phyloP scores from a whole-genome alignment of 2,797 vertebrate genomes.

The Lophura swinhoii region DNA sequence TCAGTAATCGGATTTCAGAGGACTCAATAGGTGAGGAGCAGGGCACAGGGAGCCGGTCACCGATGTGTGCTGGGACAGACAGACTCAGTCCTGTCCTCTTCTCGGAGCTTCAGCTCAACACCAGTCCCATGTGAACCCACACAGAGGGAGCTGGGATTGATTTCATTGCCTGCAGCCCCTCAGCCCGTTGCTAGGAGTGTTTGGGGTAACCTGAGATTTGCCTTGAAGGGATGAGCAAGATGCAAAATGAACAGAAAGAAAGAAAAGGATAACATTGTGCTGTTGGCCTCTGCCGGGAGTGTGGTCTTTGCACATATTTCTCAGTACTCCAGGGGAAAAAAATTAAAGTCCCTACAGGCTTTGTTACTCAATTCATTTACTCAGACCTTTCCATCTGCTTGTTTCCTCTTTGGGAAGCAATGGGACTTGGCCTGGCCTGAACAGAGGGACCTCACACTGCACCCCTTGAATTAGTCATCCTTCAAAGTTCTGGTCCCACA shows the following conservation, averaged over 20 bases:
- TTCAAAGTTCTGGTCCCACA: neutral
- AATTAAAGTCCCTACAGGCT: neutral
- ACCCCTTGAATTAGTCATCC: neutral
- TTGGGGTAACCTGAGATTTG: neutral
- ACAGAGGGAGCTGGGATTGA: neutral
- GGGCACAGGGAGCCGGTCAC: slow-evolving; percentile 50
- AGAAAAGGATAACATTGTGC: neutral
- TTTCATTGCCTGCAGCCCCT: neutral
- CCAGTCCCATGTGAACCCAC: accelerated
- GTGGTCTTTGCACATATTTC: neutral
- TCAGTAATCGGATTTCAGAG: slow-evolving; percentile 66
- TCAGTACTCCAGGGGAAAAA: neutral
- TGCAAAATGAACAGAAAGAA: accelerated
- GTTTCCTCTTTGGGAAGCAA: neutral
- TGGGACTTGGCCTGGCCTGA: neutral
- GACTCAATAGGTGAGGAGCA: slow-evolving; percentile 61
- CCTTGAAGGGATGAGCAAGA: neutral
- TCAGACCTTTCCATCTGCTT: neutral
- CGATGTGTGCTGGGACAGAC: neutral
- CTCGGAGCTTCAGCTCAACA: neutral
- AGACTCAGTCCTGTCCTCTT: neutral
- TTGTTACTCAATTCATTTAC: neutral
- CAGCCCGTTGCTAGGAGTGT: neutral
- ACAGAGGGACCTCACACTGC: accelerated
- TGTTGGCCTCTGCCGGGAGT: neutral